Conservation (phyloP, 1,140 invertebrate species). For the Nylanderia fulva region DNA sequence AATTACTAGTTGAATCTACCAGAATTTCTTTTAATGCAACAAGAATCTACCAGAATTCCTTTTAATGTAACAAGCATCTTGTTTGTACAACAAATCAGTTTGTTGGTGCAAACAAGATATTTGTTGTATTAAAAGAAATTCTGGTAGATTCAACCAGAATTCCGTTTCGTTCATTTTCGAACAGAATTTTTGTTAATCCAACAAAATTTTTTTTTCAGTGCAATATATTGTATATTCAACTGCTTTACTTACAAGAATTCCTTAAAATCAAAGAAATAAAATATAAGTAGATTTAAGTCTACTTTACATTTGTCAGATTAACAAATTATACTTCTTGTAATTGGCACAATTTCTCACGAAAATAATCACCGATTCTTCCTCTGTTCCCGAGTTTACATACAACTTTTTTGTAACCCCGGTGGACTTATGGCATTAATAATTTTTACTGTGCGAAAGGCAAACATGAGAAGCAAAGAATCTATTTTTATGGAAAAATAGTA, state of each 20-base stretch:
- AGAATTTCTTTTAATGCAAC: no score
- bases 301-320: not conserved
- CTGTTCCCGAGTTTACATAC: constrained; percentile 1
- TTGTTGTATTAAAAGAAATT: no score
- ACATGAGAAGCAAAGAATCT: constrained; percentile 39
- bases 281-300: not conserved
- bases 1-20: no score
- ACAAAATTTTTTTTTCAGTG: no score
- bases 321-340: not conserved
- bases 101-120: no score
- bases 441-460: constrained; percentile 71
- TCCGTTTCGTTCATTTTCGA: no score
- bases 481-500: constrained; percentile 64
- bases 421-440: constrained; percentile 37
- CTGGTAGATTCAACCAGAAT: no score
- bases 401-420: constrained; percentile 14
- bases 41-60: no score
- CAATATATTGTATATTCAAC: not conserved
- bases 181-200: no score
- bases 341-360: constrained; percentile 24
- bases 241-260: not conserved
- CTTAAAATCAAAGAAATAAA: not conserved
- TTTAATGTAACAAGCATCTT: no score
- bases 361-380: not conserved
- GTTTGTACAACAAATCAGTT: no score